A percentile compares a stretch with the other conserved stretches of the same genome.
Conservation (phyloP, 1,140 invertebrate genomes). For the Oedothorax gibbosus region DNA sequence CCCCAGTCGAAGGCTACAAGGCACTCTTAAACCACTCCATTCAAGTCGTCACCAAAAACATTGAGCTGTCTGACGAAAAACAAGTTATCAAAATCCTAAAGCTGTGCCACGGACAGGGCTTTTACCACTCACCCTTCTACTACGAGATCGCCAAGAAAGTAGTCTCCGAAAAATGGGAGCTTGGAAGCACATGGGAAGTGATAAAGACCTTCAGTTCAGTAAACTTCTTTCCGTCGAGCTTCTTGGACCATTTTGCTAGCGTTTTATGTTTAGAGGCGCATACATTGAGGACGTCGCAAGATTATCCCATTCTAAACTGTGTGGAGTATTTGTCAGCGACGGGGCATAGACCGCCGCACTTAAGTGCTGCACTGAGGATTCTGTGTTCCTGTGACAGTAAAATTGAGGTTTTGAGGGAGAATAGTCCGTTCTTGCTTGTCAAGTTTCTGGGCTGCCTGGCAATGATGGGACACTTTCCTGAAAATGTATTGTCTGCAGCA, state of each 20-base stretch:
- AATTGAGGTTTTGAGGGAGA: neutral
- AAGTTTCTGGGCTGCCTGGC: constrained; percentile 29
- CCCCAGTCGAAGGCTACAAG: constrained; percentile 47
- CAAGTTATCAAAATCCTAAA: neutral
- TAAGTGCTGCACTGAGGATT: neutral
- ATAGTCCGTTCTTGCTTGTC: neutral
- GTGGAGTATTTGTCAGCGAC: constrained; percentile 8
- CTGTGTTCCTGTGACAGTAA: constrained; percentile 6
- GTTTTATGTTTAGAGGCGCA: constrained; percentile 5
- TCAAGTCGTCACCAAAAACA: constrained; percentile 19
- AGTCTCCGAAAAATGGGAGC: constrained; percentile 29
- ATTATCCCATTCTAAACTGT: constrained; percentile 13
- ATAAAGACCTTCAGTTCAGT: neutral
- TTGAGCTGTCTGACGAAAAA: constrained; percentile 11
- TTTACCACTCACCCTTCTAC: constrained; percentile 16
- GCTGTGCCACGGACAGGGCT: neutral
- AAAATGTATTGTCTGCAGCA: neutral
- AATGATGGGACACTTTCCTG: constrained; percentile 28
- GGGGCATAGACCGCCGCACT: neutral
- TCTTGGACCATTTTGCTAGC: constrained; percentile 17
- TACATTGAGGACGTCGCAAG: neutral
- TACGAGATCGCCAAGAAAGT: constrained; percentile 4
- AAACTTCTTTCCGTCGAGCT: constrained; percentile 19
- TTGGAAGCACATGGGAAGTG: constrained; percentile 5
- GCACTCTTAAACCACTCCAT: constrained; percentile 14